Conservation (phyloP, 1,140 invertebrate species). For the Lordiphosa clarofinis region DNA sequence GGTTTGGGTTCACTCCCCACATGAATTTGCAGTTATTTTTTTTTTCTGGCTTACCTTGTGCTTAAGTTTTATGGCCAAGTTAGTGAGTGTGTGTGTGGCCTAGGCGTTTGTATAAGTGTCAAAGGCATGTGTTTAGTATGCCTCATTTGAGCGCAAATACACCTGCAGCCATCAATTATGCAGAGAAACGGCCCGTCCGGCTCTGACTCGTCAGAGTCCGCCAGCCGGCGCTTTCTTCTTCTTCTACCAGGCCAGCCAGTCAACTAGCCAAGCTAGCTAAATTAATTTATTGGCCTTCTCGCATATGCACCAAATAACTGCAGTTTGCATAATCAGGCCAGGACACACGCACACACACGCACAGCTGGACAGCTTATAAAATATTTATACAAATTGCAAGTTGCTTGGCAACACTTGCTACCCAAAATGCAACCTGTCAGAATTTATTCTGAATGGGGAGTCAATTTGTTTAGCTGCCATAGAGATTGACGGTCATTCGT, state of each 20-base stretch:
- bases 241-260: constrained; percentile 23
- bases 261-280: constrained; percentile 44
- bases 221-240: constrained; percentile 13
- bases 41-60: constrained; percentile 16
- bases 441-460: constrained; percentile 17
- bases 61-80: constrained; percentile 34
- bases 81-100: constrained; percentile 8
- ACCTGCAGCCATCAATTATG: constrained; percentile 78
- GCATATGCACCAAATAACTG: constrained; percentile 69
- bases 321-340: constrained; percentile 71
- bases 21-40: constrained; percentile 41
- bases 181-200: constrained; percentile 50
- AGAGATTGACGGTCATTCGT: not conserved
- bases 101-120: constrained; percentile 60
- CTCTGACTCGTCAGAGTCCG: not conserved
- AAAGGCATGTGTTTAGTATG: constrained; percentile 77
- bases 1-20: constrained; percentile 25
- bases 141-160: constrained; percentile 75
- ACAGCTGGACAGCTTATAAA: constrained; percentile 50
- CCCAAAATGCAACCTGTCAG: constrained; percentile 15
- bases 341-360: constrained; percentile 7
- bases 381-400: constrained; percentile 74
- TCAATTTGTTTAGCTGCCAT: constrained; percentile 42
- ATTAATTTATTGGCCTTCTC: constrained; percentile 75
- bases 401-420: constrained; percentile 49